These are phyloP conservation scores for Eurytoma adleriae DNA, from an alignment of 2,888 invertebrate species.

Conservation along the genomic window DNA sequence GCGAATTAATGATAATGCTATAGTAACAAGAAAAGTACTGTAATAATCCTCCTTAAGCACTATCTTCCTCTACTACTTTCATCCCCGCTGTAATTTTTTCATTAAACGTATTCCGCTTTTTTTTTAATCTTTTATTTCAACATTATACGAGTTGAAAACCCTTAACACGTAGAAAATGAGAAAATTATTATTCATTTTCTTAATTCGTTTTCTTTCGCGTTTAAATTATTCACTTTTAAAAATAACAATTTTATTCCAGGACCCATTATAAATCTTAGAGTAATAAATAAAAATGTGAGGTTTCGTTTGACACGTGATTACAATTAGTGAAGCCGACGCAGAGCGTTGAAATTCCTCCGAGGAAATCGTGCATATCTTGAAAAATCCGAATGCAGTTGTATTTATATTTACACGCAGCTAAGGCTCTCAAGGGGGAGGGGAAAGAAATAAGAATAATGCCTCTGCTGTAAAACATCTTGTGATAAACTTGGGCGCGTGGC, in stretches of 20 bases:
- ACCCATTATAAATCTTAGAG: neutral
- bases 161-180: too few relatives aligned
- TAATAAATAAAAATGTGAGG: constrained; percentile 49
- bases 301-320: constrained; percentile 49
- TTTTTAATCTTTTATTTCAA: too few relatives aligned
- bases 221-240: constrained; percentile 2
- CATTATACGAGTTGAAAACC: too few relatives aligned
- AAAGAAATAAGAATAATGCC: constrained; percentile 16
- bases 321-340: constrained; percentile 58
- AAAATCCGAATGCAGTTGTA: constrained; percentile 61
- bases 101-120: too few relatives aligned
- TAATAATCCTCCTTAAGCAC: neutral
- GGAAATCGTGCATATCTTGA: constrained; percentile 64
- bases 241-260: too few relatives aligned
- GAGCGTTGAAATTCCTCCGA: constrained; percentile 52
- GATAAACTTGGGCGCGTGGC: constrained; percentile 43
- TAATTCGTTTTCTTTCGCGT: neutral
- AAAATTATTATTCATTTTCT: too few relatives aligned
- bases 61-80: too few relatives aligned
- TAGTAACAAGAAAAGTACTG: neutral
- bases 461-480: constrained; percentile 5
- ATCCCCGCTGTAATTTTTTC: too few relatives aligned
- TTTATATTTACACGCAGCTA: constrained; percentile 50
- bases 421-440: constrained; percentile 34
- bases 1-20: constrained; percentile 21